Evolutionary conservation across 2,113 vertebrate genomes (phyloP), one percentile per base, ranked within the genome.

Genomic region (Marmota monax): DNA sequence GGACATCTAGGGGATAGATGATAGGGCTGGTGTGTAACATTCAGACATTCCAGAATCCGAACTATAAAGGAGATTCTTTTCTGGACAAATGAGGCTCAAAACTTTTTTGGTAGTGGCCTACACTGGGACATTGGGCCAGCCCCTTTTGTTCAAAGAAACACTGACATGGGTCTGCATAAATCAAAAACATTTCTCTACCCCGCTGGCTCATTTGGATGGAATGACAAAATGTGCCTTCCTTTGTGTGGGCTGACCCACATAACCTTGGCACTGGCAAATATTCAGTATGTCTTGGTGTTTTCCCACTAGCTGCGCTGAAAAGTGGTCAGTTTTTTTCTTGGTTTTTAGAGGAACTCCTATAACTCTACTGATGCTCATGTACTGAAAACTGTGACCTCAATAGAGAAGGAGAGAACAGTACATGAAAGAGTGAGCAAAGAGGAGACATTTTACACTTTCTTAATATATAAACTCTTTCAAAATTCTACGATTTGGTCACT

Each of bases 71-170:
- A 29, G 7, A 90, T 95, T 96, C 45, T 72, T 90, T 37, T 84
- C 76, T 84, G 39, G 37, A 84, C 4, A 45, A 53, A 5, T 3
- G 27, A 37, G 10, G 27, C n/a, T 51, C 29, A 45, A 58, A 77
- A 11, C 0, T 56, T 69, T 94, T 58, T 73, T 9, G 5, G 16
- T 58, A 58, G 79, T 12, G 12, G 22, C 83, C 22, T 56, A 77
- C 4, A 45, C 11, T 61, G 51, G 34, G 37, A 85, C 42, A 39
- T 25, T 2, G 4, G 82, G 58, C 8, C 20, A 80, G 32, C 17
- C 25, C 20, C 79, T 97, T 84, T 80, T 56, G 27, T 93, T 93
- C 90, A 89, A 39, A 77, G 45, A 84, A 70, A 87, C 65, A 92
- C 65, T 53, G 61, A 23, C 58, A 29, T 58, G 37, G 45, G 2